Evolutionary conservation across 2,888 invertebrate species (phyloP).

Genomic region (Tipula helvola): DNA sequence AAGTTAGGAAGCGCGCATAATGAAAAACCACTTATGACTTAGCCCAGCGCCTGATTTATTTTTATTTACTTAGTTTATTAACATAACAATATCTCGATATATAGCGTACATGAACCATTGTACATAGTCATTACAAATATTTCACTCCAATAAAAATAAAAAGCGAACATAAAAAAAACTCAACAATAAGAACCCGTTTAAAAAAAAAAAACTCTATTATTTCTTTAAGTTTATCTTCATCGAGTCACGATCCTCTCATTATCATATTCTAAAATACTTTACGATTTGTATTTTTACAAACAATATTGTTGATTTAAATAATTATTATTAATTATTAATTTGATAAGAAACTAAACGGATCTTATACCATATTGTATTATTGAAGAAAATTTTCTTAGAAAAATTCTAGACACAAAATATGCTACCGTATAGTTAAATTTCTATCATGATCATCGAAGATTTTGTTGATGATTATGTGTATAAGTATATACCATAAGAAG

Average conservation of each 20-base stretch:
- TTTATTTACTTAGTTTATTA: not conserved
- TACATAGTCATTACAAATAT: not conserved
- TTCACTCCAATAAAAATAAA: not conserved
- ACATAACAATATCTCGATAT: not conserved
- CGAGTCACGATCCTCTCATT: not conserved
- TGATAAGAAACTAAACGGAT: not conserved
- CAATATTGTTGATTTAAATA: not conserved
- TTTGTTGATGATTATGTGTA: not conserved
- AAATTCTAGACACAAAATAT: not conserved
- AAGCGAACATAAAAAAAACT: not conserved
- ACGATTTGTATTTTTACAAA: not conserved
- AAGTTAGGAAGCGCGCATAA: not conserved
- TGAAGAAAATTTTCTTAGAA: not conserved
- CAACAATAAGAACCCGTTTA: not conserved
- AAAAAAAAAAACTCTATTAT: not conserved
- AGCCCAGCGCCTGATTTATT: not conserved
- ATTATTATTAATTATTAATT: not conserved
- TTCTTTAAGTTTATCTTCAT: not conserved
- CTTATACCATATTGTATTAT: not conserved
- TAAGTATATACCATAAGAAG: not conserved
- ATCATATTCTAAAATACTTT: not conserved
- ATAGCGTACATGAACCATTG: not conserved
- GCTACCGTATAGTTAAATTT: not conserved
- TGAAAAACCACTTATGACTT: not conserved
- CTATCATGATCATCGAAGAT: not conserved